phyloP scores from a whole-genome alignment of 1,140 invertebrate genomes.

The Pomacea maculata region DNA sequence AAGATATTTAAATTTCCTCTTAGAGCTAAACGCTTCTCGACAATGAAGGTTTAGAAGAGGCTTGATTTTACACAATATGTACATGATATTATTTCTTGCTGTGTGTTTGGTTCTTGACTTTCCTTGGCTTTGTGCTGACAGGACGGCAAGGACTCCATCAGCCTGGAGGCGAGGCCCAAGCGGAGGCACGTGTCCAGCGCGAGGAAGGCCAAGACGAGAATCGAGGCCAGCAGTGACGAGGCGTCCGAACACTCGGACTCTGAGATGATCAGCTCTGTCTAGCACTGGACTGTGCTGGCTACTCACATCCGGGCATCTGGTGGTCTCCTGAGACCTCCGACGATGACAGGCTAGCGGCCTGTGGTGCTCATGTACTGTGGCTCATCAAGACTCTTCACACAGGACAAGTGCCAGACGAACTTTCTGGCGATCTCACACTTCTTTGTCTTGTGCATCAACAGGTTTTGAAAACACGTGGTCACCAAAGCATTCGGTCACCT shows the following conservation, averaged over 20 bases:
- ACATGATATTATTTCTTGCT: background rate
- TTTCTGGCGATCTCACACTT: background rate
- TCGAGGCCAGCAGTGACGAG: constrained; percentile 45
- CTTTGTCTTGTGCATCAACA: background rate
- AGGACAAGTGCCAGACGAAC: background rate
- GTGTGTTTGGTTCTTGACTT: background rate
- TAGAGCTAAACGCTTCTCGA: too few relatives aligned
- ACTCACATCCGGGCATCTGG: too few relatives aligned
- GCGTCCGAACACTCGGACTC: constrained; percentile 44
- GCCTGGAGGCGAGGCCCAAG: constrained; percentile 16
- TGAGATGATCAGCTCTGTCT: constrained; percentile 41
- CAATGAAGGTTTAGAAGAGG: too few relatives aligned
- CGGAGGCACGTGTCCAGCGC: constrained; percentile 15
- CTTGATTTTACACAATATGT: background rate
- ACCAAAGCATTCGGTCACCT: too few relatives aligned
- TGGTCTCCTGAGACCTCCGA: too few relatives aligned
- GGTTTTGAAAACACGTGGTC: background rate
- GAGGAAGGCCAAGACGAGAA: constrained; percentile 30
- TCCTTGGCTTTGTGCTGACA: background rate
- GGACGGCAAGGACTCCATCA: constrained; percentile 22
- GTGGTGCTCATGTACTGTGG: background rate
- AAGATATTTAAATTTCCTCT: too few relatives aligned
- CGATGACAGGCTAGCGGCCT: background rate
- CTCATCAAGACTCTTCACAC: background rate
- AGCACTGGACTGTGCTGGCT: background rate